Evolutionary conservation across 2,888 invertebrate genomes (phyloP), one percentile per base, ranked within the genome.

Genomic region (Gymnoscelis rufifasciata): DNA sequence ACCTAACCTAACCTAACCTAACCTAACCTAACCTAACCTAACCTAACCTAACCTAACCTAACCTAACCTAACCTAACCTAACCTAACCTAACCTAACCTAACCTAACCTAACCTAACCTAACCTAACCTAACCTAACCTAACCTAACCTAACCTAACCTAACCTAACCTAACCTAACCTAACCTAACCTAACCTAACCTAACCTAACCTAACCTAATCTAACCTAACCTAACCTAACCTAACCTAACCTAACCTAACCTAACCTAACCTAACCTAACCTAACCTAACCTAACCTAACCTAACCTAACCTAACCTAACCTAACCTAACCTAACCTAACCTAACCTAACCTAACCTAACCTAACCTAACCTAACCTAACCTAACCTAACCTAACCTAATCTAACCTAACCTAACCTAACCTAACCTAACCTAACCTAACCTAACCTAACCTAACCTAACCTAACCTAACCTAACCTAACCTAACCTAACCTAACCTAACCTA

Each of bases 401-500:
- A 38, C 38, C 38, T 38, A 38, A 38, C 38, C 38, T 38, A 38
- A 38, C 38, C 38, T 38, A 38, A 38, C 38, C 38, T 38, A 38
- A 38, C 38, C 38, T 38, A 38, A 38, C 38, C 38, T 38, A 38
- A 38, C 38, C 38, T 38, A 38, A 38, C 38, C 38, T 38, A 38
- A 38, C 38, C 38, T 38, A 38, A 38, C 38, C 40, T 30, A 40
- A 40, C 40, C 40, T 40, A 40, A 40, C 30, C 40, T 40, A 40
- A 40, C 40, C 40, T 40, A 40, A 40, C 40, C 40, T 40, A 40
- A 40, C 40, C 40, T 40, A 40, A 40, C 40, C 40, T 40, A 40
- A 40, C 40, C 40, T 40, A 40, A 28, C 40, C 40, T 40, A 40
- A 40, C 40, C 40, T 40, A 40, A 40, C 40, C 40, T 40, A 40